phyloP scores from a whole-genome alignment of 2,797 vertebrate species.

The Sebastes iracundus region DNA sequence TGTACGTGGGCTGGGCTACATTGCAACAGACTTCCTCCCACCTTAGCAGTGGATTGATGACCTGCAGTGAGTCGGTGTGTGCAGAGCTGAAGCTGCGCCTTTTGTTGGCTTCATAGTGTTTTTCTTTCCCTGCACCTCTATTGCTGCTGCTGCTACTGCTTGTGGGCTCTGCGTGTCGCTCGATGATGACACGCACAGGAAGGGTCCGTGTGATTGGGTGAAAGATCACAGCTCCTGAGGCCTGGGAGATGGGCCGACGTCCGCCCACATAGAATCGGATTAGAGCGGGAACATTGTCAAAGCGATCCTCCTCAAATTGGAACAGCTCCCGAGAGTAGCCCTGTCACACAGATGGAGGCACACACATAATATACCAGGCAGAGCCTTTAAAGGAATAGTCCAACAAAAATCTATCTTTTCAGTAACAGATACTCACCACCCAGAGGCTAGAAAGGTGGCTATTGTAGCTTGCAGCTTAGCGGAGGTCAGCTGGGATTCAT shows the following conservation, averaged over 20 bases:
- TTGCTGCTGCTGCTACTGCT: background rate
- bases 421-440: background rate
- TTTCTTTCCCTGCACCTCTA: slow-evolving; percentile 13
- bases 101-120: slow-evolving; percentile 53
- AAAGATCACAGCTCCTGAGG: slow-evolving; percentile 86
- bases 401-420: background rate
- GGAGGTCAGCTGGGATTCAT: background rate
- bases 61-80: slow-evolving; percentile 58
- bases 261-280: slow-evolving; percentile 85
- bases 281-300: slow-evolving; percentile 87
- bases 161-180: slow-evolving; percentile 56
- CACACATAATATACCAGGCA: slow-evolving; percentile 7
- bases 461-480: background rate
- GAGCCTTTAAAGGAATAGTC: background rate
- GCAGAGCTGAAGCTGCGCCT: slow-evolving; percentile 80
- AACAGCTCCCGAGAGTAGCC: slow-evolving; percentile 87
- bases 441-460: background rate
- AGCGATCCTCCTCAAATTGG: slow-evolving; percentile 91
- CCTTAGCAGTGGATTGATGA: slow-evolving; percentile 74
- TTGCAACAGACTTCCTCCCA: slow-evolving; percentile 19
- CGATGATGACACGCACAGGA: slow-evolving; percentile 81
- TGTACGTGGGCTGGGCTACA: background rate
- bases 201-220: slow-evolving; percentile 83
- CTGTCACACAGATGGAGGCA: slow-evolving; percentile 56
- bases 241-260: slow-evolving; percentile 84